phyloP scores from a whole-genome alignment of 2,888 invertebrate genomes.

The Eupithecia insigniata region DNA sequence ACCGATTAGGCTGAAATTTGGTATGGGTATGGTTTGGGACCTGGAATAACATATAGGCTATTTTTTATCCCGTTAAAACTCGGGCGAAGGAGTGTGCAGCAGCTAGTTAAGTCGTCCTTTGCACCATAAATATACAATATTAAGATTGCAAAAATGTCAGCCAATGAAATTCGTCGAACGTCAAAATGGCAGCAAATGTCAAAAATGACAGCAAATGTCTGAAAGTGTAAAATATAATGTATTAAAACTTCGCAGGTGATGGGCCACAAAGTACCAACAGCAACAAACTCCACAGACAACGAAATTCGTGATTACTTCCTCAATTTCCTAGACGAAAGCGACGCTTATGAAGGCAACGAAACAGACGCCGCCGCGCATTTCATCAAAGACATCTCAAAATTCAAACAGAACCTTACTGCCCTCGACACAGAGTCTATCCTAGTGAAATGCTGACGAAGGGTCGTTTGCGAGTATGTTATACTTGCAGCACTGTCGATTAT shows the following conservation, averaged over 20 bases:
- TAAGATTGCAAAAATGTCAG: too few species aligned
- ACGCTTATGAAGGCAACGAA: slow-evolving; percentile 39
- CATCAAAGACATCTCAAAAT: slow-evolving; percentile 60
- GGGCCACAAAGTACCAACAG: slow-evolving; percentile 61
- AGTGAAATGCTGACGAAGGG: slow-evolving; percentile 59
- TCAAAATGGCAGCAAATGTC: too few species aligned
- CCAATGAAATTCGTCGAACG: too few species aligned
- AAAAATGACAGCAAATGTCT: too few species aligned
- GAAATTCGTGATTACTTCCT: slow-evolving; percentile 54
- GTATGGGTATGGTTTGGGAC: too few species aligned
- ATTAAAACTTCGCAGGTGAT: slow-evolving; percentile 56
- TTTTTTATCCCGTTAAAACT: too few species aligned
- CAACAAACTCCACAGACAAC: slow-evolving; percentile 34
- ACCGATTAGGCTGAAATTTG: too few species aligned
- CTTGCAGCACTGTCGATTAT: slow-evolving; percentile 11
- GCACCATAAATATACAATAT: too few species aligned
- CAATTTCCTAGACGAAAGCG: slow-evolving; percentile 58
- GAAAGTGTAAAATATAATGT: neutral
- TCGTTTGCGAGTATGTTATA: neutral
- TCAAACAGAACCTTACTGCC: slow-evolving; percentile 59
- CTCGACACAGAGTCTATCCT: slow-evolving; percentile 52
- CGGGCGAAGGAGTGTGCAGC: too few species aligned
- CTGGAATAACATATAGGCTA: too few species aligned
- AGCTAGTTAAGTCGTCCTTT: too few species aligned
- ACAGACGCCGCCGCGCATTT: slow-evolving; percentile 57